Percentiles rank a stretch among this genome's conserved stretches.
Evolutionary conservation across 2,113 vertebrate species (phyloP).

Genomic region (Hemibagrus wyckioides): DNA sequence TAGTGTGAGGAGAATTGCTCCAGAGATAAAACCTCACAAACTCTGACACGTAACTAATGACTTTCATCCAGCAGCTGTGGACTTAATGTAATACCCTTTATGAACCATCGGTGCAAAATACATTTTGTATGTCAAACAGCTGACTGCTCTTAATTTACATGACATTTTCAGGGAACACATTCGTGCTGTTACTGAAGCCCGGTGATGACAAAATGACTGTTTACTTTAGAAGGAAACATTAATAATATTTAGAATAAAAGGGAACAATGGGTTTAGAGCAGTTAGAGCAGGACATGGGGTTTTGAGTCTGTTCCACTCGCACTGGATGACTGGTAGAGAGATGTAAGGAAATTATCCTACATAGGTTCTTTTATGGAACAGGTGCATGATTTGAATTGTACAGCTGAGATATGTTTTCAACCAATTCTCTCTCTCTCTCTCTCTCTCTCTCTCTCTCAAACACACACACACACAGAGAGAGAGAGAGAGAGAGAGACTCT

Average conservation of each 20-base stretch:
- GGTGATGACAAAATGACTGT: conserved; percentile 3
- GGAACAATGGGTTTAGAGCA: not conserved
- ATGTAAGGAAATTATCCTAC: not conserved
- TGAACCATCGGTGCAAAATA: not conserved
- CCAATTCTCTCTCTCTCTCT: not conserved
- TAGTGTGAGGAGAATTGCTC: not conserved
- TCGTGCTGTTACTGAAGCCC: not conserved
- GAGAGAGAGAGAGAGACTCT: not conserved
- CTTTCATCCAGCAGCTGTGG: not conserved
- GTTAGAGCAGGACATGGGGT: not conserved
- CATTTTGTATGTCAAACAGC: conserved; percentile 2
- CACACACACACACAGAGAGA: not conserved
- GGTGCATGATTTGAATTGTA: conserved; percentile 16
- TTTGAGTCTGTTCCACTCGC: not conserved
- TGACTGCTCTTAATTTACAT: conserved; percentile 15
- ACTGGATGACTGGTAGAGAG: not conserved
- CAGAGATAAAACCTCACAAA: not conserved
- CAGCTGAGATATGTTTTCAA: not conserved
- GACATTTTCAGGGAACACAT: conserved; percentile 9
- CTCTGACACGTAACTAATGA: conserved; percentile 16
- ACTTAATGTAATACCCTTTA: conserved; percentile 8
- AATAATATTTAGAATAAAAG: conserved; percentile 2
- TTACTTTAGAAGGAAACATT: conserved; percentile 13
- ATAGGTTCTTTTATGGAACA: conserved; percentile 7
- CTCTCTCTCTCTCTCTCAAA: not conserved